These are phyloP conservation scores for Oreamnos americanus DNA, from an alignment of 2,113 vertebrate species.

Conservation along the genomic window DNA sequence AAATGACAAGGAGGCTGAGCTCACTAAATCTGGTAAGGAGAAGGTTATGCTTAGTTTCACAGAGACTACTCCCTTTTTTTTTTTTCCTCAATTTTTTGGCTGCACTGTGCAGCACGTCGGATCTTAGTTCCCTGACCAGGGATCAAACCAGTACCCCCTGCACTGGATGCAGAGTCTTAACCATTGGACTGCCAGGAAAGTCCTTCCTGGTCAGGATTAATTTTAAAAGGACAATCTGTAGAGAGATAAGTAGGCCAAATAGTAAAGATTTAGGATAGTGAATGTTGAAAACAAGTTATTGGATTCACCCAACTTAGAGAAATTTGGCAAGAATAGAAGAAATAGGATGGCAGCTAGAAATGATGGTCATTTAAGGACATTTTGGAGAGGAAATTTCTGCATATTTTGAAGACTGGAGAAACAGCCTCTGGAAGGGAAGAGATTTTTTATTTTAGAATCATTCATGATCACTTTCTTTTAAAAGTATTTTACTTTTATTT, in stretches of 20 bases:
- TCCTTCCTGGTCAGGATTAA: not conserved
- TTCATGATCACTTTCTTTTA: not conserved
- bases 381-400: not conserved
- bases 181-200: not conserved
- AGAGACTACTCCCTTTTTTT: not conserved
- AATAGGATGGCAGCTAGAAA: not conserved
- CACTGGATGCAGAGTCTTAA: not conserved
- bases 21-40: not conserved
- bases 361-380: not conserved
- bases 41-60: not conserved
- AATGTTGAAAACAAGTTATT: not conserved
- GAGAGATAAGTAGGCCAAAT: not conserved
- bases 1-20: not conserved
- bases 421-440: not conserved
- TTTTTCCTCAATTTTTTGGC: rapidly evolving
- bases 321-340: not conserved
- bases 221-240: not conserved
- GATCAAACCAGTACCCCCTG: not conserved
- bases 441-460: not conserved
- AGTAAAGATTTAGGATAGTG: not conserved
- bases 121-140: not conserved
- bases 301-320: not conserved
- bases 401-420: not conserved
- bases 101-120: not conserved
- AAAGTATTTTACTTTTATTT: not conserved